Evolutionary conservation across 2,797 vertebrate genomes (phyloP).

Genomic region (Atherinosoma microstoma): DNA sequence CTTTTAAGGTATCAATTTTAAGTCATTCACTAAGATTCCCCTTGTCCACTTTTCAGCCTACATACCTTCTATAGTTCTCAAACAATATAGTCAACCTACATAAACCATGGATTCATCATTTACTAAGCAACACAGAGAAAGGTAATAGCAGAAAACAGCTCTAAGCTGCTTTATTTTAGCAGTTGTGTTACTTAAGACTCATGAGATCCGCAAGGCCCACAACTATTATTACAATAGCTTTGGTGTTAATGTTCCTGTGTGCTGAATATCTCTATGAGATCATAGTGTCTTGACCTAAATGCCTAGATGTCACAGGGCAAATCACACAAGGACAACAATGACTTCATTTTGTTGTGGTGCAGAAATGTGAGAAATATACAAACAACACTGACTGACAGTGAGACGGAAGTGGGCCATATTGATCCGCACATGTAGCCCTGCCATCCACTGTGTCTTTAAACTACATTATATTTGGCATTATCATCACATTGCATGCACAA

Average conservation of each 20-base stretch:
- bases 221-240: slow-evolving; percentile 52
- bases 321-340: slow-evolving; percentile 13
- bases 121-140: slow-evolving; percentile 43
- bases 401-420: slow-evolving; percentile 23
- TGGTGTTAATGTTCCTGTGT: slow-evolving; percentile 40
- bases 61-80: slow-evolving; percentile 35
- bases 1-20: neutral
- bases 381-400: neutral
- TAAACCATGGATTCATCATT: slow-evolving; percentile 20
- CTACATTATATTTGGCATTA: slow-evolving; percentile 8
- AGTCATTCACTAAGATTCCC: neutral
- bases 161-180: slow-evolving; percentile 37
- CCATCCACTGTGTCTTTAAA: neutral
- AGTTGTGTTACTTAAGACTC: slow-evolving; percentile 69
- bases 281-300: slow-evolving; percentile 70
- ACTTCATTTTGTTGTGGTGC: slow-evolving; percentile 21
- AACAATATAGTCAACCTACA: slow-evolving; percentile 49
- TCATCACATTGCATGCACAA: neutral
- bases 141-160: slow-evolving; percentile 51
- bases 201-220: slow-evolving; percentile 62
- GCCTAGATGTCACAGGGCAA: slow-evolving; percentile 61
- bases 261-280: slow-evolving; percentile 49
- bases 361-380: slow-evolving; percentile 14
- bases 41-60: slow-evolving; percentile 1
- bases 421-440: slow-evolving; percentile 11